These are phyloP conservation scores for Lepidurus couesii DNA, from an alignment of 1,140 invertebrate genomes.

Conservation along the genomic window DNA sequence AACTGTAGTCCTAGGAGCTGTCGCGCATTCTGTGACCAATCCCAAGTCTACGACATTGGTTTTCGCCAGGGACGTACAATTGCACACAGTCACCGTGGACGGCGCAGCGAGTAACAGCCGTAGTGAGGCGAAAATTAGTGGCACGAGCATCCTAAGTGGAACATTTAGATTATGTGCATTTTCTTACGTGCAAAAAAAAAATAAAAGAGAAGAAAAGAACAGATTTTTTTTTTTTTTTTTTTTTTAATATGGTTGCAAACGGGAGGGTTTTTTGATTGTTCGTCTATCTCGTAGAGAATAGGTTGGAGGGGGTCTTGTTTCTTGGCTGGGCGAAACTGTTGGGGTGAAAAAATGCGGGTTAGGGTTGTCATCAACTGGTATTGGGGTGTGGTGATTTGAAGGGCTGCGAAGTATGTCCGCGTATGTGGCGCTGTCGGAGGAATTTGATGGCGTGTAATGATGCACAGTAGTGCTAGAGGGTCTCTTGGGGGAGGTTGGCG, in stretches of 20 bases:
- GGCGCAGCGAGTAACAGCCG: no score
- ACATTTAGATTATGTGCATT: no score
- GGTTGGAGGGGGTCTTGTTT: neutral
- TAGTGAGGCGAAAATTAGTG: no score
- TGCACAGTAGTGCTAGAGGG: no score
- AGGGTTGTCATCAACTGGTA: no score
- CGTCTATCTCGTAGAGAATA: neutral
- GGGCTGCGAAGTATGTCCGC: no score
- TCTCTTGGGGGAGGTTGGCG: no score
- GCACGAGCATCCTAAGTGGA: no score
- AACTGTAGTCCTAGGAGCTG: neutral
- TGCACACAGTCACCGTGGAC: neutral
- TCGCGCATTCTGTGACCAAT: neutral
- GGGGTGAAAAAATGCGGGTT: no score
- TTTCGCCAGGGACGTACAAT: neutral
- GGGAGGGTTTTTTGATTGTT: neutral
- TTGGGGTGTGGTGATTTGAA: no score
- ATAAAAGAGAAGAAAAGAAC: no score
- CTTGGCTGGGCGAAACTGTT: neutral
- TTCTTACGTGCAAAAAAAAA: no score
- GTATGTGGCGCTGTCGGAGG: neutral
- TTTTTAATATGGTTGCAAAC: neutral
- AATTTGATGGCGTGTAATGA: neutral
- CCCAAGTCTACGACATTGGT: neutral
- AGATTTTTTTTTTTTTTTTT: neutral